A percentile compares a stretch with the other conserved stretches of the same genome.
These are phyloP conservation scores for Xanthia icteritia DNA, from an alignment of 2,888 invertebrate species.

Conservation along the genomic window DNA sequence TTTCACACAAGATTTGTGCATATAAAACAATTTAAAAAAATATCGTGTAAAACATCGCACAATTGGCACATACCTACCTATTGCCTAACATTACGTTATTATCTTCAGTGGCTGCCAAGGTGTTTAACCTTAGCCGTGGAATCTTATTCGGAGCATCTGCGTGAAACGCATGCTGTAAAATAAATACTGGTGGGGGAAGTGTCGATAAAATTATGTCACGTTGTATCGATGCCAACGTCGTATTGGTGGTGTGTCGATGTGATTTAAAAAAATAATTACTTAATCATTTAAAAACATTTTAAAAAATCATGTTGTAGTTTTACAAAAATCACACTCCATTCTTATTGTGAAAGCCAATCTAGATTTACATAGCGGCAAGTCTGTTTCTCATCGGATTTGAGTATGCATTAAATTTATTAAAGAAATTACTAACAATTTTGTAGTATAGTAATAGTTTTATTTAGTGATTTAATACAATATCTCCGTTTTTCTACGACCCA, in stretches of 20 bases:
- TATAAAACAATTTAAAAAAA: constrained; percentile 22
- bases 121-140: constrained; percentile 66
- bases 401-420: background rate
- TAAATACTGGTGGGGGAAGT: constrained; percentile 55
- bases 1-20: background rate
- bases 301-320: background rate
- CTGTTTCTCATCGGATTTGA: background rate
- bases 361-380: background rate
- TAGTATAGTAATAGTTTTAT: background rate
- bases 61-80: constrained; percentile 23
- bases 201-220: constrained; percentile 6
- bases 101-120: constrained; percentile 43
- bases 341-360: background rate
- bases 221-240: constrained; percentile 27
- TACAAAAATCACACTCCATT: background rate
- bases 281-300: background rate
- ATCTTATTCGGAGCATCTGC: constrained; percentile 62
- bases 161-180: constrained; percentile 59
- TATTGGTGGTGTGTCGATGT: background rate
- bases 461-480: background rate
- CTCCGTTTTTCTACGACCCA: background rate
- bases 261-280: background rate
- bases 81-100: constrained; percentile 41
- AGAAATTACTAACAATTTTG: background rate
- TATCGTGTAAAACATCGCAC: constrained; percentile 25